These are phyloP conservation scores for Botia kubotai DNA, from an alignment of 2,797 vertebrate species.

Conservation along the genomic window DNA sequence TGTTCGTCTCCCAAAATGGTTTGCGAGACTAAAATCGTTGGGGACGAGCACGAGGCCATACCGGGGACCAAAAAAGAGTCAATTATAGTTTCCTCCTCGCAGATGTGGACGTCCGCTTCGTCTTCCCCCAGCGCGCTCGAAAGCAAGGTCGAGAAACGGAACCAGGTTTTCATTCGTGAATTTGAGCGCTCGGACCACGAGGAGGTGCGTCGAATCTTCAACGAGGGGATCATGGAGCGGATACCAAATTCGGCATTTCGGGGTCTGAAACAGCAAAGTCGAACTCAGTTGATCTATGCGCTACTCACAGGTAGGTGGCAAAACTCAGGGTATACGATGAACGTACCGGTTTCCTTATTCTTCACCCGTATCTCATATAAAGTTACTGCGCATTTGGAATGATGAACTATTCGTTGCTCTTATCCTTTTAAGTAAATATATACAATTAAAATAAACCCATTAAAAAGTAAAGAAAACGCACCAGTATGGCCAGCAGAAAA, in stretches of 20 bases:
- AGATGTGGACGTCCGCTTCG: constrained; percentile 85
- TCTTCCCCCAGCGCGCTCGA: constrained; percentile 70
- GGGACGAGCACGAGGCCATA: constrained; percentile 91
- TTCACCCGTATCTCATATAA: background rate
- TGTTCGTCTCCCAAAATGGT: constrained; percentile 97
- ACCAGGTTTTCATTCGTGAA: constrained; percentile 88
- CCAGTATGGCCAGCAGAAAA: background rate
- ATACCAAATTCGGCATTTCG: constrained; percentile 94
- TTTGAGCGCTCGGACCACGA: constrained; percentile 87
- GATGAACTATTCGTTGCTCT: background rate
- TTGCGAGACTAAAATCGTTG: constrained; percentile 98
- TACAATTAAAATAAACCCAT: background rate
- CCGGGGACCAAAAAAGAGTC: constrained; percentile 89
- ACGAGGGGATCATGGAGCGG: constrained; percentile 94
- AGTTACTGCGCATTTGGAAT: constrained; percentile 9
- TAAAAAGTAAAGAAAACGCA: background rate
- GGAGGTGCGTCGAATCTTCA: constrained; percentile 92
- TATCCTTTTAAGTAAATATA: background rate
- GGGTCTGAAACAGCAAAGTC: constrained; percentile 88
- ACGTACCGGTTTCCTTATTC: constrained; percentile 8
- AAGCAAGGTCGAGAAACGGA: constrained; percentile 74
- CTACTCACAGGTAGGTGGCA: constrained; percentile 87
- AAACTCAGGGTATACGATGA: background rate
- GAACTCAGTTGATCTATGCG: constrained; percentile 87
- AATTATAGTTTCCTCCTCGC: constrained; percentile 80